These are phyloP conservation scores for Conopomorpha cramerella DNA, from an alignment of 1,140 invertebrate species.

Conservation along the genomic window DNA sequence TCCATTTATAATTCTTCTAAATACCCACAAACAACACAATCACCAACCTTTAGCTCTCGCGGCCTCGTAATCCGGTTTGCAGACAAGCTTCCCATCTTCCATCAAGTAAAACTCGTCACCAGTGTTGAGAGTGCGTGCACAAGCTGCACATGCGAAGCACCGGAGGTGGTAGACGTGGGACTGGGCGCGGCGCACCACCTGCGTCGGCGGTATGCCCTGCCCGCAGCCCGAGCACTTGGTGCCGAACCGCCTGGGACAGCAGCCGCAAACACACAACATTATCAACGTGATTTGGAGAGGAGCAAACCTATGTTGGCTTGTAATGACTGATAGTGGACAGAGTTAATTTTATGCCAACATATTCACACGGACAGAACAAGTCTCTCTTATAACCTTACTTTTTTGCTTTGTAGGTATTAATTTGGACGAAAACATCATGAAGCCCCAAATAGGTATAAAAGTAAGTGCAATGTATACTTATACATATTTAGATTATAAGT, in stretches of 20 bases:
- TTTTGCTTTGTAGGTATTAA: too few relatives aligned
- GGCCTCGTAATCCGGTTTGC: conserved; percentile 96
- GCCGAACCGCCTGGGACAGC: conserved; percentile 87
- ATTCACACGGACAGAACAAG: too few relatives aligned
- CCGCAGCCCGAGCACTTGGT: conserved; percentile 97
- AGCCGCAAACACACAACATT: conserved; percentile 54
- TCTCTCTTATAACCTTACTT: too few relatives aligned
- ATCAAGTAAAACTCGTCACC: conserved; percentile 98
- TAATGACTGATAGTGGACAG: too few relatives aligned
- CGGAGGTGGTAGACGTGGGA: conserved; percentile 96
- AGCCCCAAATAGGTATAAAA: too few relatives aligned
- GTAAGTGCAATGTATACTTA: too few relatives aligned
- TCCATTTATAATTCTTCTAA: too few relatives aligned
- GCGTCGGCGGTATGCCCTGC: conserved; percentile 93
- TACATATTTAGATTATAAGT: too few relatives aligned
- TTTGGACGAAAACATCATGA: too few relatives aligned
- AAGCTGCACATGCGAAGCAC: conserved; percentile 96
- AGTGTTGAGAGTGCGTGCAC: conserved; percentile 92
- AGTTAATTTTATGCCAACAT: too few relatives aligned
- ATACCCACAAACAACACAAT: too few relatives aligned
- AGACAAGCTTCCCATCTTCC: conserved; percentile 96
- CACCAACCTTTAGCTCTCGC: conserved; percentile 94
- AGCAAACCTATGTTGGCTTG: too few relatives aligned
- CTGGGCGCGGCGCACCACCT: conserved; percentile 92
- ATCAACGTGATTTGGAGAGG: conserved; percentile 32